These are phyloP conservation scores for Sphaeramia orbicularis DNA, from an alignment of 2,797 vertebrate genomes.

Conservation along the genomic window DNA sequence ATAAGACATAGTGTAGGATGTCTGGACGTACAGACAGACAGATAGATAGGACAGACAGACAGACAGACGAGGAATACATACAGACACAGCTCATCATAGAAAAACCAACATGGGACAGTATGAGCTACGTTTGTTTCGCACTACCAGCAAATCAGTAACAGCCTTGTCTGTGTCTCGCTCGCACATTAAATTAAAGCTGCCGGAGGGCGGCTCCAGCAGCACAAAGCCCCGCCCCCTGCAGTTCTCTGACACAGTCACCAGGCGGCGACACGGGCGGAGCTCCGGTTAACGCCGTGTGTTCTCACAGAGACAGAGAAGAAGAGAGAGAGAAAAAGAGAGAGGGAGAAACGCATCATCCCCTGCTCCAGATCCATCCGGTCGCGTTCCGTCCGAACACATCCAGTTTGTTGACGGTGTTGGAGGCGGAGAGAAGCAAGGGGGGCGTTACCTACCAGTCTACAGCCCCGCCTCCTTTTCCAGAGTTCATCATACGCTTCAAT, in stretches of 20 bases:
- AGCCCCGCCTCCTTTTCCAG: constrained; percentile 54
- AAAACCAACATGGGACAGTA: constrained; percentile 79
- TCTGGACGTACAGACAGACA: constrained; percentile 63
- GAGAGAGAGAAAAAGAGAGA: constrained; percentile 33
- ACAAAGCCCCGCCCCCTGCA: constrained; percentile 47
- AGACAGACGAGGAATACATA: constrained; percentile 71
- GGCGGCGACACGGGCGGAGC: constrained; percentile 40
- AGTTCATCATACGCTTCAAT: constrained; percentile 53
- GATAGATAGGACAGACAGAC: constrained; percentile 75
- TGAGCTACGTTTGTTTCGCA: constrained; percentile 78
- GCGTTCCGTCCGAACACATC: constrained; percentile 60
- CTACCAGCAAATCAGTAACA: constrained; percentile 70
- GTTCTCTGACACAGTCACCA: constrained; percentile 61
- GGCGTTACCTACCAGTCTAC: constrained; percentile 52
- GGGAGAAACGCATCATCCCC: constrained; percentile 45
- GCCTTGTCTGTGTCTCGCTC: constrained; percentile 50
- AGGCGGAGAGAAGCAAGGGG: constrained; percentile 55
- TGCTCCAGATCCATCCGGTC: constrained; percentile 54
- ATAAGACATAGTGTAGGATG: constrained; percentile 61
- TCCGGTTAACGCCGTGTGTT: constrained; percentile 50
- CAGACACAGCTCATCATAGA: constrained; percentile 71
- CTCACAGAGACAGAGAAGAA: constrained; percentile 55
- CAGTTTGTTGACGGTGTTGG: constrained; percentile 55
- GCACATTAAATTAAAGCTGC: constrained; percentile 28
- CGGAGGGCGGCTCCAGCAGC: constrained; percentile 27